phyloP scores from a whole-genome alignment of 2,797 vertebrate genomes.

The Falco novaeseelandiae region DNA sequence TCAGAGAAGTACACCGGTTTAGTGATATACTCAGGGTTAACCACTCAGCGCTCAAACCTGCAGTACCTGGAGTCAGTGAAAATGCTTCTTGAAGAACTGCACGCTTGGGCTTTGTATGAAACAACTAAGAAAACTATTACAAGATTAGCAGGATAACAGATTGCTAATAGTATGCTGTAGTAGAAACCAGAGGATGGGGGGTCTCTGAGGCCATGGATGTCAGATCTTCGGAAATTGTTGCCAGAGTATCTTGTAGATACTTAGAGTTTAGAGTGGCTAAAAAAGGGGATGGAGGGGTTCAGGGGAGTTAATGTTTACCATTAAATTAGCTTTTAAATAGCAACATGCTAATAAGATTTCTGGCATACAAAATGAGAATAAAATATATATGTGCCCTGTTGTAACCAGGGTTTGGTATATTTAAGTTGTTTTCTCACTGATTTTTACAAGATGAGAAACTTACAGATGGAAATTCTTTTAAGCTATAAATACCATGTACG shows the following conservation, averaged over 20 bases:
- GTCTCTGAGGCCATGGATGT: not conserved
- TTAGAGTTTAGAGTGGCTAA: not conserved
- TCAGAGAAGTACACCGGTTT: not conserved
- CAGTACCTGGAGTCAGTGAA: not conserved
- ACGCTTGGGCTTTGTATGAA: not conserved
- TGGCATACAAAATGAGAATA: constrained; percentile 26
- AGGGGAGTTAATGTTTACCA: not conserved
- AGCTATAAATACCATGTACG: constrained; percentile 75
- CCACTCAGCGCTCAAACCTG: not conserved
- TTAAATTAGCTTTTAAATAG: not conserved
- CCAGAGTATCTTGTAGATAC: not conserved
- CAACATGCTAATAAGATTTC: constrained; percentile 6
- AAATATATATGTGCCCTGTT: constrained; percentile 25
- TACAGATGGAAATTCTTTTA: constrained; percentile 74
- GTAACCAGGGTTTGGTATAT: constrained; percentile 58
- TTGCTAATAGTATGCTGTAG: not conserved
- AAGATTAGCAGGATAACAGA: not conserved
- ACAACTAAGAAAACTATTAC: not conserved
- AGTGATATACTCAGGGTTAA: not conserved
- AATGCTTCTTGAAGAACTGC: not conserved
- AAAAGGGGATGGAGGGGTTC: not conserved
- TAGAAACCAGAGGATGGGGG: not conserved
- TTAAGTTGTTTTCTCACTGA: constrained; percentile 56
- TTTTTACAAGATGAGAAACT: constrained; percentile 74
- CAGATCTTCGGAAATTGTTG: not conserved